These are phyloP conservation scores for Puma concolor DNA, from an alignment of 2,113 vertebrate genomes.

Conservation along the genomic window DNA sequence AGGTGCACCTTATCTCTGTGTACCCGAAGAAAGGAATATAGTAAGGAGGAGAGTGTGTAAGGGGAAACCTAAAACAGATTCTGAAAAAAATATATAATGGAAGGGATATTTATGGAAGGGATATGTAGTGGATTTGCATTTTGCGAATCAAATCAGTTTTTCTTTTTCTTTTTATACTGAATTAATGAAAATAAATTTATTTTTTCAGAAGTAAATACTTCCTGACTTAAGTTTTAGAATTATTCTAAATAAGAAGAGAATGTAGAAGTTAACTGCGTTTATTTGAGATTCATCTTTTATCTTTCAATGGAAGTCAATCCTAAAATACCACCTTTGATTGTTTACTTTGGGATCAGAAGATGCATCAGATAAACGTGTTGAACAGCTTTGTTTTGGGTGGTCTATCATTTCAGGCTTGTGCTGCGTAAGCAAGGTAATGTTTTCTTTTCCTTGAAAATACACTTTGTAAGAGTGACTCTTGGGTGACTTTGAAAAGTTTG, in stretches of 20 bases:
- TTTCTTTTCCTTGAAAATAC: constrained; percentile 52
- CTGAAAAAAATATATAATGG: background rate
- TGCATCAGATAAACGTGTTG: constrained; percentile 59
- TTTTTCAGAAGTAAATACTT: constrained; percentile 1
- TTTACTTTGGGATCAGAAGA: constrained; percentile 70
- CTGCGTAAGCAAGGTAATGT: constrained; percentile 60
- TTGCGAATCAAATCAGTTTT: background rate
- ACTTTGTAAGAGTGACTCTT: constrained; percentile 8
- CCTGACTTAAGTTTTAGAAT: constrained; percentile 30
- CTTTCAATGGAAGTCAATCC: constrained; percentile 64
- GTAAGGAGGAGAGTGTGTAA: background rate
- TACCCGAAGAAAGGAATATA: background rate
- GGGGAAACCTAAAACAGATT: constrained; percentile 11
- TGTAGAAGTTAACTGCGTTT: background rate
- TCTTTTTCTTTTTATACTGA: background rate
- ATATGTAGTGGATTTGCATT: background rate
- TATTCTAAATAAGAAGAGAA: constrained; percentile 34
- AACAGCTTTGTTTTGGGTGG: constrained; percentile 77
- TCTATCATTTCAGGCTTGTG: constrained; percentile 79
- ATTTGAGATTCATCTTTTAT: constrained; percentile 58
- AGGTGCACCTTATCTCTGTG: background rate
- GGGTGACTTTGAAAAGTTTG: constrained; percentile 65
- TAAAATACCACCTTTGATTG: constrained; percentile 61
- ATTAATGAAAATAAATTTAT: background rate
- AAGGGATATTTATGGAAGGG: background rate